phyloP scores from a whole-genome alignment of 2,797 vertebrate genomes.

The Zenarchopterus dispar region DNA sequence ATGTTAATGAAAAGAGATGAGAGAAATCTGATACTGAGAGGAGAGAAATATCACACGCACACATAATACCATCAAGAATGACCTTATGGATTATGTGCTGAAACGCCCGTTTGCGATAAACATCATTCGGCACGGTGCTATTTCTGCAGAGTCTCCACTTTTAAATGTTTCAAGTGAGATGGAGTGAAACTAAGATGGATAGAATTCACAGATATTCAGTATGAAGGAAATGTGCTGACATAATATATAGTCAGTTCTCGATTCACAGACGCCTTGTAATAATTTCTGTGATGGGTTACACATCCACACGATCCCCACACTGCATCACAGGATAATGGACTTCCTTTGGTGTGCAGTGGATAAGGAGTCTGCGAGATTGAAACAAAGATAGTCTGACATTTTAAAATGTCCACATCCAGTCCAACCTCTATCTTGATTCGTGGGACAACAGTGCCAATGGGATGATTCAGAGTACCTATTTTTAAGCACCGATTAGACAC shows the following conservation, averaged over 20 bases:
- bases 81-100: slow-evolving; percentile 56
- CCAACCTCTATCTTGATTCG: slow-evolving; percentile 35
- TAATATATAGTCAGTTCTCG: slow-evolving; percentile 53
- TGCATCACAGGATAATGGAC: slow-evolving; percentile 60
- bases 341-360: slow-evolving; percentile 51
- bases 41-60: slow-evolving; percentile 38
- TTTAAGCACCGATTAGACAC: slow-evolving; percentile 48
- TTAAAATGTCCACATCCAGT: slow-evolving; percentile 60
- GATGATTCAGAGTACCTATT: slow-evolving; percentile 63
- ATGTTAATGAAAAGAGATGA: slow-evolving; percentile 75
- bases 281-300: slow-evolving; percentile 65
- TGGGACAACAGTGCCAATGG: slow-evolving; percentile 55
- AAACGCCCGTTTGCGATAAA: slow-evolving; percentile 63
- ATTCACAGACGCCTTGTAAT: slow-evolving; percentile 54
- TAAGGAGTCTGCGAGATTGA: slow-evolving; percentile 52
- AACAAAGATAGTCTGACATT: slow-evolving; percentile 55
- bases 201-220: slow-evolving; percentile 50
- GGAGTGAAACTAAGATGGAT: slow-evolving; percentile 69
- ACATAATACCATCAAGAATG: slow-evolving; percentile 42
- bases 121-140: slow-evolving; percentile 54
- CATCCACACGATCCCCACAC: slow-evolving; percentile 37
- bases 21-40: slow-evolving; percentile 65
- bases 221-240: slow-evolving; percentile 75
- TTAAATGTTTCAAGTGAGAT: slow-evolving; percentile 67
- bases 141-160: slow-evolving; percentile 74